These are phyloP conservation scores for Falco concolor DNA, from an alignment of 2,797 vertebrate genomes.

Conservation along the genomic window DNA sequence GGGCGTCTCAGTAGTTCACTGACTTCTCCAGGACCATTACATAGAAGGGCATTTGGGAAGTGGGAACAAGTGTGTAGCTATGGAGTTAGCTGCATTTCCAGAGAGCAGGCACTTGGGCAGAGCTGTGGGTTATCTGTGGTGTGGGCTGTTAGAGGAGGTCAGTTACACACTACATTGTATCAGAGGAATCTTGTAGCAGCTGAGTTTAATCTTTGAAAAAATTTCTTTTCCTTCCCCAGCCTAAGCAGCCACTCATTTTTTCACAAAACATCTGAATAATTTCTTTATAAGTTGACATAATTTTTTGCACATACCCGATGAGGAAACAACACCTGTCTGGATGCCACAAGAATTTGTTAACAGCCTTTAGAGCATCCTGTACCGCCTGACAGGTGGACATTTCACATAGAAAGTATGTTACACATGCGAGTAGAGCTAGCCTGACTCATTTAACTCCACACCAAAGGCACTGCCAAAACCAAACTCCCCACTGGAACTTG, in stretches of 20 bases:
- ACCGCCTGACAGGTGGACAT: neutral
- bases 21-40: neutral
- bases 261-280: neutral
- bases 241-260: neutral
- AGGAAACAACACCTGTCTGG: neutral
- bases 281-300: neutral
- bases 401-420: neutral
- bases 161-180: neutral
- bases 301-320: neutral
- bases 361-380: fast-evolving
- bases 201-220: neutral
- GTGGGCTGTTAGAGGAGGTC: neutral
- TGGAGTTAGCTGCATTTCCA: neutral
- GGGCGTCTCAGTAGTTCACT: neutral
- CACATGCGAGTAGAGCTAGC: neutral
- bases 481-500: neutral
- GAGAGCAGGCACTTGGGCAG: neutral
- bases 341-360: neutral
- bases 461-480: neutral
- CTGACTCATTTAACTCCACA: neutral
- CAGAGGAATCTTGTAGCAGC: neutral
- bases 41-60: neutral
- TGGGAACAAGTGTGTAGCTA: neutral
- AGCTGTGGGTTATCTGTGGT: neutral
- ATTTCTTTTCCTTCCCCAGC: neutral